Evolutionary conservation across 2,888 invertebrate species (phyloP).

Genomic region (Matsumyia berberina): DNA sequence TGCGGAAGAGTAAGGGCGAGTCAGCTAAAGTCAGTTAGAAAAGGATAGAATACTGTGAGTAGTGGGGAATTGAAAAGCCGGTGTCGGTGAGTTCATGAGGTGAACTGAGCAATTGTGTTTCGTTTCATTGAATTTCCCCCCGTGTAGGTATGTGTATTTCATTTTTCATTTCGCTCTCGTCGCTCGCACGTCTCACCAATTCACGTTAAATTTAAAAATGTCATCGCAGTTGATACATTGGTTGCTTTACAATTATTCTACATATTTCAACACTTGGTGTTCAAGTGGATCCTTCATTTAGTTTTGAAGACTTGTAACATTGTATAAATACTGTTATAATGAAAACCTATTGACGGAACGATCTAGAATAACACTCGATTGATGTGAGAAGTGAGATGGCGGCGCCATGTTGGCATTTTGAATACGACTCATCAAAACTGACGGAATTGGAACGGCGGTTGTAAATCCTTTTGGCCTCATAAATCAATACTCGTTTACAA

Average conservation of each 20-base stretch:
- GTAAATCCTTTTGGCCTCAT: neutral
- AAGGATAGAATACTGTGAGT: slow-evolving; percentile 22
- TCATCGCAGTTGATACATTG: neutral
- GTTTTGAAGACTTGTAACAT: no score
- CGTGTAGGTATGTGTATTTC: slow-evolving; percentile 1
- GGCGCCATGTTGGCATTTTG: slow-evolving; percentile 9
- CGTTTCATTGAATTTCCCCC: slow-evolving; percentile 17
- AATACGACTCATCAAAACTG: neutral
- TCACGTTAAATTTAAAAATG: slow-evolving; percentile 14
- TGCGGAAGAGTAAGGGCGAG: slow-evolving; percentile 19
- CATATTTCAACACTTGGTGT: no score
- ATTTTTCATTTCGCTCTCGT: slow-evolving; percentile 3
- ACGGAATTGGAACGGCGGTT: slow-evolving; percentile 8
- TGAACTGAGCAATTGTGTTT: slow-evolving; percentile 48
- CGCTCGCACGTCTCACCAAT: slow-evolving; percentile 10
- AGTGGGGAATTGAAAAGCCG: slow-evolving; percentile 56
- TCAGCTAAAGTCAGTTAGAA: slow-evolving; percentile 18
- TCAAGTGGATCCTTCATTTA: no score
- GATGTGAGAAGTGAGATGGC: neutral
- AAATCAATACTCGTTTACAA: slow-evolving; percentile 5
- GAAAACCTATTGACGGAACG: neutral
- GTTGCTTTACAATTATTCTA: no score
- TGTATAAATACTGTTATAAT: neutral
- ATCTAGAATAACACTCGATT: neutral
- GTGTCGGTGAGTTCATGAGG: slow-evolving; percentile 39